Evolutionary conservation across 2,888 invertebrate species (phyloP), one percentile per base, ranked within the genome.

Genomic region (Carpatolechia fugitivella): DNA sequence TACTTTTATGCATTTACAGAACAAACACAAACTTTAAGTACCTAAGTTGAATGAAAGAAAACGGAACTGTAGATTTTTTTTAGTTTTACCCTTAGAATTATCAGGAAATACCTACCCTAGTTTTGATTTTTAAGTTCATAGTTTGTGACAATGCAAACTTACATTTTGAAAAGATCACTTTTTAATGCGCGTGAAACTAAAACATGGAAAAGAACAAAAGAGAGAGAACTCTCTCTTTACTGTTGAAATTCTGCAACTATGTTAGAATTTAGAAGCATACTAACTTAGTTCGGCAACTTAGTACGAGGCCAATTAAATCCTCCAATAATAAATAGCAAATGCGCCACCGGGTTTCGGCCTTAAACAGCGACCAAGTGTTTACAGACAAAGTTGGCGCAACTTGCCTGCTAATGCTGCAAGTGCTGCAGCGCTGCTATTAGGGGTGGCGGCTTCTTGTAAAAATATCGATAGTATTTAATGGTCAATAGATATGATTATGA

Each of bases 321-420:
- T 41, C 40, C 40, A 41, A 41, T 41, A 24, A 24, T 24, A 24
- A 24, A 41, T 41, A 18, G 40, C 20, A 18, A 41, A 41, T 18
- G 20, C 18, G 40, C 16, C 40, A 3, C n/a, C 3, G 18, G 40
- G 40, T 6, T 24, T 6, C 24, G 20, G 36, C 18, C 20, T 41
- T 41, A 41, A 41, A 41, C 40, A 41, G 40, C 40, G 18, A 41
- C 40, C 40, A 41, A 41, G 40, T 41, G 40, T 41, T 41, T 41
- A 41, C 40, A 10, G 40, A 18, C 11, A 18, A 41, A 41, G 40
- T 41, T 41, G 20, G 18, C 18, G 40, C 20, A 41, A 41, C 40
- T 41, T n/a, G 11, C 1, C 18, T 5, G 40, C 40, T 41, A 41
- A 11, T 41, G 20, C 40, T 41, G 40, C 40, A 41, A 41, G 20